Base-by-base conservation (phyloP, 2,113 vertebrate genomes). In the Diglossa brunneiventris region DNA sequence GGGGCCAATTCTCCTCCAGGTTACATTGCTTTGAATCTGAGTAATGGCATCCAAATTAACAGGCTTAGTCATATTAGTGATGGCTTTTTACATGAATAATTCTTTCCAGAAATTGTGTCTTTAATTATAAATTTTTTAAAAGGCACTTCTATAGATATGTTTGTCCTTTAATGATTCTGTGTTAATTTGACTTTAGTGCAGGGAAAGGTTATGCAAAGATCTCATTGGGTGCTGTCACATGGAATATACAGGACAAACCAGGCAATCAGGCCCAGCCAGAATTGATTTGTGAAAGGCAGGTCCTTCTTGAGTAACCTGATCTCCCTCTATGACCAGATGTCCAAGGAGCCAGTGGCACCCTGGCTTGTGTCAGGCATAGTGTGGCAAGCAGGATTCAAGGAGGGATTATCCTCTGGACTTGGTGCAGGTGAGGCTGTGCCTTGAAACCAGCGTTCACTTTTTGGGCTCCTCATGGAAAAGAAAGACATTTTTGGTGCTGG, bases 191-290 rank as follows among this genome's bases (percentile, higher is more conserved):
- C 33, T 31, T 66, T 1, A 0, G 13, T 55, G 10, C 14, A 27
- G 18, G 6, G 19, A 31, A 62, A 39, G 4, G 2, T 56, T 80
- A 30, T 33, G 26, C 26, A 66, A 41, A 47, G 14, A 30, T 61
- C 3, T 56, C 4, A 1, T 1, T 33, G 15, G 41, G 5, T 62
- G 24, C 2, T 7, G 13, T 19, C 10, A 41, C 0, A 0, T 1
- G 10, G 6, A 18, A 35, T 0, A 2, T 22, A 24, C 7, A 35
- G 19, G 15, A 55, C 56, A 58, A 76, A 26, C 3, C 13, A 64
- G 15, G 27, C 3, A 1, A 75, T n/a, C 27, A 26, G 39, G 3
- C 6, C 8, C 22, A 50, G 41, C 11, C 58, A 89, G 11, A 7
- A 31, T 0, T 6, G 2, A 2, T 42, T 47, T 77, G n/a, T 14